Conservation (phyloP, 2,797 vertebrate species). For the Microtus californicus region DNA sequence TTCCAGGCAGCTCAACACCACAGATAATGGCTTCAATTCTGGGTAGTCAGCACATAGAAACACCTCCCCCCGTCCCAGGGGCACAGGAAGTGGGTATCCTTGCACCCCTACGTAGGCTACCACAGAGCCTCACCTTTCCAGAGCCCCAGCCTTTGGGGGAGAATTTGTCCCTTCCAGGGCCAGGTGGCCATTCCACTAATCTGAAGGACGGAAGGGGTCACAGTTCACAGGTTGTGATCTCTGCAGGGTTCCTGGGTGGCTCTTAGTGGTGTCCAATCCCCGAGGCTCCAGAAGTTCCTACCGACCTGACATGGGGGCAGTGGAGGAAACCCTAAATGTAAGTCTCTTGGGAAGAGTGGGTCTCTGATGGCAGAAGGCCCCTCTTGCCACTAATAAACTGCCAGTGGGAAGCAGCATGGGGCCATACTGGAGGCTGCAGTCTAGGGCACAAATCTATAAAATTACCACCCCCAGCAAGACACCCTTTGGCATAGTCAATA, state of each 20-base stretch:
- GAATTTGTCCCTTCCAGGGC: not conserved
- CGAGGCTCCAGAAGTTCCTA: not conserved
- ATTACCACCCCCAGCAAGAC: slow-evolving; percentile 67
- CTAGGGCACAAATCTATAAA: slow-evolving; percentile 84
- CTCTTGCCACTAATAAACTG: not conserved
- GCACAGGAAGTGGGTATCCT: too few relatives aligned
- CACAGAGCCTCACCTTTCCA: too few relatives aligned
- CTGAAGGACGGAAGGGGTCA: not conserved
- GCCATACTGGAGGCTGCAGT: slow-evolving; percentile 65
- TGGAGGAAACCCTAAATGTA: not conserved
- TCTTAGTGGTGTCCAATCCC: not conserved
- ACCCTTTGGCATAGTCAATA: not conserved
- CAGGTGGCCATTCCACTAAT: not conserved
- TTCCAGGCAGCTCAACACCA: not conserved
- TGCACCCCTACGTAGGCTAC: not conserved
- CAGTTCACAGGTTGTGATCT: not conserved
- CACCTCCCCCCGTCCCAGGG: too few relatives aligned
- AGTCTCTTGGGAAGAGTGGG: not conserved
- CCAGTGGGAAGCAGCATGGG: not conserved
- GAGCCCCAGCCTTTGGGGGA: not conserved
- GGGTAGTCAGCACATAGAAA: not conserved
- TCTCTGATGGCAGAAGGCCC: not conserved
- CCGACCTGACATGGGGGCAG: not conserved
- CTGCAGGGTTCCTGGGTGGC: not conserved
- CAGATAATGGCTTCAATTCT: not conserved